Evolutionary conservation across 2,888 invertebrate species (phyloP).

Genomic region (Drosophila melanosoma): DNA sequence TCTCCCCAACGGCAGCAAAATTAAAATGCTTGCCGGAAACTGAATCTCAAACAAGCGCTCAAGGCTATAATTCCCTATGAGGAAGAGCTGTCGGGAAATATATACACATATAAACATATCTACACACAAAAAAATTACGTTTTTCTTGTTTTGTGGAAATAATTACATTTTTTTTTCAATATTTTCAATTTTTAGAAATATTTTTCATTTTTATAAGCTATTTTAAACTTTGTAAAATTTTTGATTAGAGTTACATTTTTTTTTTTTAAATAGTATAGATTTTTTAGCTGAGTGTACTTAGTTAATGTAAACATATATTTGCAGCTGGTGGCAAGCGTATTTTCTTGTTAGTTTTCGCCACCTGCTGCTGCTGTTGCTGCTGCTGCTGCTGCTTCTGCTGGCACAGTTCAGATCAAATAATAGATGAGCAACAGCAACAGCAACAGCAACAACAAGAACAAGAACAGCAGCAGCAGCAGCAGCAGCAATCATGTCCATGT

Average conservation of each 20-base stretch:
- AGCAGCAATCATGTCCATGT: slow-evolving; percentile 1
- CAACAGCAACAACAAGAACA: neutral
- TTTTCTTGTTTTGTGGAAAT: neutral
- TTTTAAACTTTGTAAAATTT: neutral
- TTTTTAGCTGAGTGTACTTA: neutral
- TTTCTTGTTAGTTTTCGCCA: slow-evolving; percentile 68
- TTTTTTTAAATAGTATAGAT: neutral
- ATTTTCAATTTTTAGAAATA: neutral
- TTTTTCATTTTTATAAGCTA: neutral
- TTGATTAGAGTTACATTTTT: too few species aligned
- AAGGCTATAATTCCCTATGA: slow-evolving; percentile 66
- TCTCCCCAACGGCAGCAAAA: slow-evolving; percentile 71
- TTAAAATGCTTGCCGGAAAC: slow-evolving; percentile 80
- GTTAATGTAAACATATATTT: neutral
- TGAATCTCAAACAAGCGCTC: slow-evolving; percentile 77
- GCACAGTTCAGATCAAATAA: slow-evolving; percentile 50
- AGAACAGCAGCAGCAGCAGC: neutral
- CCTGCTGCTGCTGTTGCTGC: slow-evolving; percentile 42
- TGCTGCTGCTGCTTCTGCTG: slow-evolving; percentile 24
- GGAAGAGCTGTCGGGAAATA: slow-evolving; percentile 4
- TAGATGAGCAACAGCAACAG: slow-evolving; percentile 40
- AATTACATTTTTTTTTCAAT: too few species aligned
- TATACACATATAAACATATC: slow-evolving; percentile 3
- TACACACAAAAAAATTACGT: neutral
- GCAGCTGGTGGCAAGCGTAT: slow-evolving; percentile 37